Evolutionary conservation across 2,888 invertebrate genomes (phyloP).

Genomic region (Meiosimyza decipiens): DNA sequence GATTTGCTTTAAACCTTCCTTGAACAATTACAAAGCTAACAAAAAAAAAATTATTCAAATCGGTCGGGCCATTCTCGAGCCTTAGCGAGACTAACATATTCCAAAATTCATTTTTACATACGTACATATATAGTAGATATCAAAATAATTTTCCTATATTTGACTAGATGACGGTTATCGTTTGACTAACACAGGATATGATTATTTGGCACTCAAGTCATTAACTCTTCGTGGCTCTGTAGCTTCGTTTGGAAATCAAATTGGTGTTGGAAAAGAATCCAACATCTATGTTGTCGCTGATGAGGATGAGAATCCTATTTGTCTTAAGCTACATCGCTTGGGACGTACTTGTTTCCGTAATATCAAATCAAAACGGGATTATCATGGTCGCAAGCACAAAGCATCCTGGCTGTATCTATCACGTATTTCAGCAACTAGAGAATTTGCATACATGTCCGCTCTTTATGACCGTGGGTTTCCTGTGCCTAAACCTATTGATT

Average conservation of each 20-base stretch:
- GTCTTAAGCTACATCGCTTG: slow-evolving; percentile 90
- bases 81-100: too few species aligned
- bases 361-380: slow-evolving; percentile 95
- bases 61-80: too few species aligned
- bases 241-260: slow-evolving; percentile 94
- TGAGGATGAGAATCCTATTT: slow-evolving; percentile 81
- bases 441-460: slow-evolving; percentile 98
- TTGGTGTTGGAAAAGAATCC: slow-evolving; percentile 98
- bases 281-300: slow-evolving; percentile 92
- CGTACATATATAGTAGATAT: too few species aligned
- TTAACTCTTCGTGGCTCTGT: slow-evolving; percentile 82
- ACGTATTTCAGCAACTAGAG: slow-evolving; percentile 95
- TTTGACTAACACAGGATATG: slow-evolving; percentile 95
- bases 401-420: slow-evolving; percentile 97
- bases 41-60: too few species aligned
- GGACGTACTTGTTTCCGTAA: slow-evolving; percentile 97
- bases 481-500: slow-evolving; percentile 94
- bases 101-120: too few species aligned
- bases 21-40: too few species aligned
- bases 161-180: slow-evolving; percentile 92
- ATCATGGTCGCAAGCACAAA: slow-evolving; percentile 89
- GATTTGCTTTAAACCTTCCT: too few species aligned
- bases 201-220: slow-evolving; percentile 93
- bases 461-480: slow-evolving; percentile 90
- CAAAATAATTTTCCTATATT: background rate